Percentiles rank a stretch among this genome's conserved stretches.
These are phyloP conservation scores for Phenganax subtilis DNA, from an alignment of 92 coral and sea anemone species.

Conservation along the genomic window DNA sequence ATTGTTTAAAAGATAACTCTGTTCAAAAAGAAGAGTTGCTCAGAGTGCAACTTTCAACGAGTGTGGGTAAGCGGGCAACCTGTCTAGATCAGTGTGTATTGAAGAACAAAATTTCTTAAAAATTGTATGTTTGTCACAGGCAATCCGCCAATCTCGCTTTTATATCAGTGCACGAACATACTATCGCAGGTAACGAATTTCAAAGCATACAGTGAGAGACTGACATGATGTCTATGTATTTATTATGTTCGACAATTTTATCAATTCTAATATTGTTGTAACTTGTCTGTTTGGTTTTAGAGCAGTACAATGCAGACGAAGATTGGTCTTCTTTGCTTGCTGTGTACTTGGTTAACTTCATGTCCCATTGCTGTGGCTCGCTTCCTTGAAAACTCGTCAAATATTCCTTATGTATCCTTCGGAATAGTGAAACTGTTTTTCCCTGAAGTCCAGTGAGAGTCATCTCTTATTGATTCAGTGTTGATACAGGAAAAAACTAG, in stretches of 20 bases:
- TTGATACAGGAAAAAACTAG: too few species aligned
- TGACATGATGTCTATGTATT: too few species aligned
- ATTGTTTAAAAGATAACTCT: constrained; percentile 88
- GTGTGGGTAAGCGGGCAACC: constrained; percentile 64
- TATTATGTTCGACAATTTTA: neutral
- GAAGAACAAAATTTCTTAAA: too few species aligned
- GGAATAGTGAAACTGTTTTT: neutral
- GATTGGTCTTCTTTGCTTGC: constrained; percentile 73
- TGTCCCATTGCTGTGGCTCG: constrained; percentile 87
- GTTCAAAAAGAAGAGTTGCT: constrained; percentile 90
- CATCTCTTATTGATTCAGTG: neutral
- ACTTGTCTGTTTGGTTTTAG: constrained; percentile 35
- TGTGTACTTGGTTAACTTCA: constrained; percentile 82
- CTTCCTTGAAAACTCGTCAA: constrained; percentile 77
- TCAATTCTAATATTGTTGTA: too few species aligned
- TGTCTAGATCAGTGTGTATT: neutral
- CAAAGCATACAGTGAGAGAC: too few species aligned
- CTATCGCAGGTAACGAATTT: constrained; percentile 66
- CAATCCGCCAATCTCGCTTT: constrained; percentile 90
- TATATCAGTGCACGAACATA: constrained; percentile 95
- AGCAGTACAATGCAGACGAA: constrained; percentile 86
- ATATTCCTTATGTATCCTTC: constrained; percentile 95
- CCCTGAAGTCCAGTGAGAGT: neutral
- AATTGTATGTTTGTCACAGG: constrained; percentile 42
- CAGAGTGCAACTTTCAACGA: constrained; percentile 95